Evolutionary conservation across 2,797 vertebrate genomes (phyloP).

Genomic region (Carapus acus): DNA sequence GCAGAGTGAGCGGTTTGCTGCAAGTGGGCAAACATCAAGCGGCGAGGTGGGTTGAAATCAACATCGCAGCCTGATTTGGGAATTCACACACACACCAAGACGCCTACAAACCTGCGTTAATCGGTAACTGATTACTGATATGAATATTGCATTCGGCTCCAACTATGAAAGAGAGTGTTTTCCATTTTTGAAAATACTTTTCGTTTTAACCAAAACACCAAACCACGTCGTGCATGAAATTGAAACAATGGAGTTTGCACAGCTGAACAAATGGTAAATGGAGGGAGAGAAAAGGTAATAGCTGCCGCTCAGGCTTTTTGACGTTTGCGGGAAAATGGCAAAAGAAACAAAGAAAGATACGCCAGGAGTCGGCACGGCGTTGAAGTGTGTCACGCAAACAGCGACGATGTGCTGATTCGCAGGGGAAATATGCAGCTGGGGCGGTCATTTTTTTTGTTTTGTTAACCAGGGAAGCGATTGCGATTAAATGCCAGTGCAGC

Average conservation of each 20-base stretch:
- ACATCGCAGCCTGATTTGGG: slow-evolving; percentile 36
- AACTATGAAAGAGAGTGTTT: slow-evolving; percentile 27
- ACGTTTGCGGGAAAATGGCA: slow-evolving; percentile 51
- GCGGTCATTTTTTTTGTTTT: not conserved
- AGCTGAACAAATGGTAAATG: slow-evolving; percentile 64
- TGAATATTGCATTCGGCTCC: slow-evolving; percentile 29
- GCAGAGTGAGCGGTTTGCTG: slow-evolving; percentile 61
- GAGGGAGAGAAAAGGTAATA: slow-evolving; percentile 57
- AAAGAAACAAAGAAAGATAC: slow-evolving; percentile 36
- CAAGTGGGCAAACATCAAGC: slow-evolving; percentile 59
- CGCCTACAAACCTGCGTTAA: slow-evolving; percentile 10
- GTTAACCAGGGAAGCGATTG: slow-evolving; percentile 17
- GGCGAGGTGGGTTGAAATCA: slow-evolving; percentile 45
- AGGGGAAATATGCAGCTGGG: slow-evolving; percentile 29
- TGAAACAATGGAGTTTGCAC: slow-evolving; percentile 64
- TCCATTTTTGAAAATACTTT: slow-evolving; percentile 53
- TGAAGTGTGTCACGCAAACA: slow-evolving; percentile 41
- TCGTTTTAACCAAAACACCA: slow-evolving; percentile 57
- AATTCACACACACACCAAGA: slow-evolving; percentile 9
- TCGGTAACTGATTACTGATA: slow-evolving; percentile 44
- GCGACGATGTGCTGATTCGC: slow-evolving; percentile 37
- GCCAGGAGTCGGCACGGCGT: slow-evolving; percentile 31
- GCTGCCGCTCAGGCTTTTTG: slow-evolving; percentile 53
- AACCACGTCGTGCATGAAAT: slow-evolving; percentile 68
- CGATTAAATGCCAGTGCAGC: too few relatives aligned